Evolutionary conservation across 2,113 vertebrate genomes (phyloP), one percentile per base, ranked within the genome.

Genomic region (Apteryx mantelli): DNA sequence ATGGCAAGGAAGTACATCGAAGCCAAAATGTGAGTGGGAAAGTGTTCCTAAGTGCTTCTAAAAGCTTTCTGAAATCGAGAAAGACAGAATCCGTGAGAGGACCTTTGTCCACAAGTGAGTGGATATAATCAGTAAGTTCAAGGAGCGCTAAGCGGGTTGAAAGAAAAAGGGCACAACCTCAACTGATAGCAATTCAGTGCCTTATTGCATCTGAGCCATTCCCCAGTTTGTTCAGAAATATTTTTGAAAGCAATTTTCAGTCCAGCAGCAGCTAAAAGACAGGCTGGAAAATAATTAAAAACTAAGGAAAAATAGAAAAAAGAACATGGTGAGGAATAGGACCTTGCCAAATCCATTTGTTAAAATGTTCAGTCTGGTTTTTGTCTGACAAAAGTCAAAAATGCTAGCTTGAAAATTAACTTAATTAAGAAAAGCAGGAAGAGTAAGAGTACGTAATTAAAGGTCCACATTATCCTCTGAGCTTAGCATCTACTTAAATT

Each of bases 331-430:
- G 1, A 87, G 61, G 70, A 89, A 60, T 10, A 91, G 8, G 22
- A 56, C 36, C 65, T 78, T 1, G 70, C 91, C 94, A 96, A 82
- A 71, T 60, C 13, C 46, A 44, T 65, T n/a, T 68, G 73, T 9
- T 76, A 32, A 91, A 93, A 87, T 58, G 70, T 52, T 76, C 74
- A 61, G 22, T 40, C 4, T 9, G 74, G 86, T 96, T 97, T 86
- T 91, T 95, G 91, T 82, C 96, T 95, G 87, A 92, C 44, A 61
- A 93, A 95, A 92, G 58, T 85, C 44, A 89, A 48, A 93, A 87
- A 85, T 44, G 60, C 25, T 58, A 82, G n/a, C 93, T 92, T 71
- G 70, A 82, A 97, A 93, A 95, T 63, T 79, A 70, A 89, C 68
- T 85, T 73, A 78, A 76, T 86, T 89, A 78, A 81, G 78, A 82